Base-by-base conservation (phyloP, 2,113 vertebrate genomes). In the Propithecus coquereli region DNA sequence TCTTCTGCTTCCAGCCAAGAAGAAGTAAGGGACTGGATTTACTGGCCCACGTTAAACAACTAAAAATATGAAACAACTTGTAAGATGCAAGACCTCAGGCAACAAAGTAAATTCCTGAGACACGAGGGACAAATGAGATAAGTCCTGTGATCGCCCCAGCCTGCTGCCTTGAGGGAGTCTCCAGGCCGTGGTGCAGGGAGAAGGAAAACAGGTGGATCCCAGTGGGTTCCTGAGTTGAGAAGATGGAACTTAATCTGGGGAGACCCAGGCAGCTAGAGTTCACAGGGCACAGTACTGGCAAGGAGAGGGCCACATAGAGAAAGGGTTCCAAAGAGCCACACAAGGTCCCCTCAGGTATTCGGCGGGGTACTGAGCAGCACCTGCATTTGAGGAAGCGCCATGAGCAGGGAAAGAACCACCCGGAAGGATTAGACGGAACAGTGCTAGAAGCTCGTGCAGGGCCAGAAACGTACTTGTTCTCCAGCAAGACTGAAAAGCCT, bases 351-450 rank as follows among this genome's bases (percentile, higher is more conserved):
- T 74, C 34, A 11, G 10, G 50, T 20, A 47, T 25, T 40, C 25
- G 20, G 71, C 16, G n/a, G 63, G 81, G 47, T 4, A 8, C 65
- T 8, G 43, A 52, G 37, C 59, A 32, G 20, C 47, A 63, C 20
- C 0, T 0, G 10, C 16, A 1, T 9, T 27, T 5, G 37, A 16
- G n/a, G 87, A 66, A 32, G 5, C 17, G 3, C 0, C 23, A 7
- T 6, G 8, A 59, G 70, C 34, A 76, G 5, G 76, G 50, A 22
- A 12, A 5, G 83, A 76, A 2, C 3, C 32, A 3, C 5, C 34
- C 11, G 32, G 30, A 6, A 85, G 12, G n/a, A 23, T 32, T 1
- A 23, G 20, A 57, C 43, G 83, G 23, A 57, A 17, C 27, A 40
- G 87, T 1, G 1, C 18, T 52, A 23, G 90, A 47, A 57, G 25